Evolutionary conservation across 2,888 invertebrate species (phyloP), one percentile per base, ranked within the genome.

Genomic region (Acanthosoma haemorrhoidale): DNA sequence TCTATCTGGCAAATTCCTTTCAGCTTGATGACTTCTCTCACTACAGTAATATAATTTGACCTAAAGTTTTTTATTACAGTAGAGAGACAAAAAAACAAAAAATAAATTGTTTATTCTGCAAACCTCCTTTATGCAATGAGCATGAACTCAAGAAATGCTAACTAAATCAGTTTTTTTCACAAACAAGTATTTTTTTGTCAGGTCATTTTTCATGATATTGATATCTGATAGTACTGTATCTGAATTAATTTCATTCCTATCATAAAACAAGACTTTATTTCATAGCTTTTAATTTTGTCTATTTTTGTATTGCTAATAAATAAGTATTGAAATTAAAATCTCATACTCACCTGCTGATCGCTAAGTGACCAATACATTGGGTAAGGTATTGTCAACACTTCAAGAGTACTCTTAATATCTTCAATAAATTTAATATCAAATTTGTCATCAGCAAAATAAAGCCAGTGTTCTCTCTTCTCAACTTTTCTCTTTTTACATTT

Each of bases 271-370:
- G 8, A 11, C 38, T 36, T 36, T 11, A 36, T 11, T 36, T 36
- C 8, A 11, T 11, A 36, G 11, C 38, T 36, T 36, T 36, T 36
- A 36, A n/a, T 36, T 36, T 36, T 36, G 11, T 36, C 11, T 11
- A 36, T 36, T 36, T 36, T 11, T 36, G 8, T 36, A 36, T 36
- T 36, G 11, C 11, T 36, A 11, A 36, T 36, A 36, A 11, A n/a
- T n/a, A n/a, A n/a, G n/a, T n/a, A 36, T 36, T 36, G 8, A 36
- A 8, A 36, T 11, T 11, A 11, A 36, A n/a, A n/a, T n/a, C 15
- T 4, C 4, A 59, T 11, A 64, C n/a, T 29, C 18, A 68, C 68
- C 68, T 68, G 68, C 18, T 68, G 68, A 39, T 68, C 68, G n/a
- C 21, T 29, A 9, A 68, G 13, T 29, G 68, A 59, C 68, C 68